Base-by-base conservation (phyloP, 2,797 vertebrate genomes). In the Pelochelys cantorii region DNA sequence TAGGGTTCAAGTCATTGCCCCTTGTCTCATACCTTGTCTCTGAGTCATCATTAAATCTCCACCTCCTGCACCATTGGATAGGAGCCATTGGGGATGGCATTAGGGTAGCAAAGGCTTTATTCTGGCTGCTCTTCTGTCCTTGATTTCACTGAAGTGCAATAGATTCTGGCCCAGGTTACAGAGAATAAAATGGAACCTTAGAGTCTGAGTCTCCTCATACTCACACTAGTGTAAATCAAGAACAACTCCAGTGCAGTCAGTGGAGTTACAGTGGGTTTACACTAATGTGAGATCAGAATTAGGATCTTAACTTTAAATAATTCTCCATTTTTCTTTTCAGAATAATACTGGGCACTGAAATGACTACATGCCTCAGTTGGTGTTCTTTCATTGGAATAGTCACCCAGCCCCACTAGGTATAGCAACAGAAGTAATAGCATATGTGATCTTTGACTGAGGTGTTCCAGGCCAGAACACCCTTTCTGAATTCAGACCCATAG, bases 371-470 rank as follows among this genome's bases (percentile, higher is more conserved):
- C 7, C 62, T 25, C 77, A 53, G 14, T 14, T 79, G 7, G 7
- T 86, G 92, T 57, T 57, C 31, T 84, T 88, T 90, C 48, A 74
- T 56, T 54, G 31, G 48, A 78, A 17, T 59, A 65, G 25, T 48
- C 13, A 48, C 37, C 31, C 7, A 1, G 86, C 78, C 54, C 17
- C 74, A 6, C 18, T 37, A 37, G 20, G 18, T 22, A 84, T 1
- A 74, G 9, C 52, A 14, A 29, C 37, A 85, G 5, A 54, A 9
- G 25, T 29, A 85, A 54, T 42, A 37, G 25, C 48, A 81, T 12
- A 71, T 74, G 5, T 81, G 62, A 77, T 71, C 84, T 83, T 78
- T 78, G 48, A 53, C 11, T 0, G 0, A 23, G 25, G 1, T 5
- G 59, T 83, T 74, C 79, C 89, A 90, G 48, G 88, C 23, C 25